Conservation (phyloP, 2,797 vertebrate genomes). For the Hybognathus amarus region DNA sequence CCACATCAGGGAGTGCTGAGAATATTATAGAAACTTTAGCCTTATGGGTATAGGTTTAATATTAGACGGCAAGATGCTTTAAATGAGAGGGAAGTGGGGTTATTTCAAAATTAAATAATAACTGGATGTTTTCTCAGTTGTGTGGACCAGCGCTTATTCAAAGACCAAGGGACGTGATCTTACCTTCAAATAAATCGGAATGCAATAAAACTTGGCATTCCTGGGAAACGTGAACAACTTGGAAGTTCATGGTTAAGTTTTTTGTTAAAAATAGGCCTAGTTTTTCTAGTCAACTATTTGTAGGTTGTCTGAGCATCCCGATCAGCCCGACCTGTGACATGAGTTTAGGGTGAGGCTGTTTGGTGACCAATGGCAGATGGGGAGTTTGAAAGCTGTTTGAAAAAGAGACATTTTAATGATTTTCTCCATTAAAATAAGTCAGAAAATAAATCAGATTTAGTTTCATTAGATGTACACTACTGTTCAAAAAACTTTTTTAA, state of each 20-base stretch:
- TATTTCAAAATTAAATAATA: conserved; percentile 32
- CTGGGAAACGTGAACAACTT: background rate
- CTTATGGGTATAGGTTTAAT: conserved; percentile 30
- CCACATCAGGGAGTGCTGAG: conserved; percentile 23
- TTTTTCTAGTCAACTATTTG: background rate
- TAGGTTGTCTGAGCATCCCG: background rate
- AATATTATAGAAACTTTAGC: conserved; percentile 47
- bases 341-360: background rate
- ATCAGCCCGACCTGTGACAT: background rate
- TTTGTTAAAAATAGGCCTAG: background rate
- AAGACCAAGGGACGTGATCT: background rate
- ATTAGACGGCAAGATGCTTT: conserved; percentile 40
- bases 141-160: background rate
- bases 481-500: background rate
- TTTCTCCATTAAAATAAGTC: background rate
- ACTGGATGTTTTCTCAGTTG: conserved; percentile 23
- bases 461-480: background rate
- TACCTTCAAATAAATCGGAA: conserved; percentile 7
- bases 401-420: background rate
- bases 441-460: background rate
- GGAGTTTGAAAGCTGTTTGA: background rate
- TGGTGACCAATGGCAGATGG: background rate
- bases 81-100: conserved; percentile 32
- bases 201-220: conserved; percentile 31
- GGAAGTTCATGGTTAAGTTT: background rate